Percentiles rank a stretch among this genome's conserved stretches.
These are phyloP conservation scores for Ceratothoa steindachneri DNA, from an alignment of 2,888 invertebrate species.

Conservation along the genomic window DNA sequence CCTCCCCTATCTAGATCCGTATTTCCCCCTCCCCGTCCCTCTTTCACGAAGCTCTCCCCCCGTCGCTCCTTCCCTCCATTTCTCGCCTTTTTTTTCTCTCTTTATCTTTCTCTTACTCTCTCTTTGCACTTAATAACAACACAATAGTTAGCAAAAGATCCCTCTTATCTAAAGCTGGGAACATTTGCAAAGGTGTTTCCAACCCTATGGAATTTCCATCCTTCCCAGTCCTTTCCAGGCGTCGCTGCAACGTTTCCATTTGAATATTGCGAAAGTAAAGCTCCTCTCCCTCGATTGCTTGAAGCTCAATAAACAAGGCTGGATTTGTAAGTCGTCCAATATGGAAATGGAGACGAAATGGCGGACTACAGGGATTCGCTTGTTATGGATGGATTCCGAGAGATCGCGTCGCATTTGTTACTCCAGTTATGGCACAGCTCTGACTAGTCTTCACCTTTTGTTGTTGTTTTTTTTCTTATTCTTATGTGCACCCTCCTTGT, in stretches of 20 bases:
- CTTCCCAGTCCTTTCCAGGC: too few species aligned
- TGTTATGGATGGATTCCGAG: background rate
- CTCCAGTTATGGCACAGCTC: background rate
- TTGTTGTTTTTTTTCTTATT: background rate
- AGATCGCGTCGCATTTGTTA: background rate
- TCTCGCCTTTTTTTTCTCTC: too few species aligned
- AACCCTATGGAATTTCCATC: background rate
- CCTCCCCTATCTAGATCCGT: too few species aligned
- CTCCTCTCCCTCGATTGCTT: background rate
- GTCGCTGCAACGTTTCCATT: background rate
- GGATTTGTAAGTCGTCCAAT: background rate
- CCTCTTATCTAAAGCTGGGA: background rate
- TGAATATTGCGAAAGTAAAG: background rate
- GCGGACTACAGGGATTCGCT: background rate
- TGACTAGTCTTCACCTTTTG: background rate
- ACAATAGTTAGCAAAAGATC: background rate
- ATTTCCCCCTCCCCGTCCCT: too few species aligned
- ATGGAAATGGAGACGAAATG: background rate
- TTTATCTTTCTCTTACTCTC: too few species aligned
- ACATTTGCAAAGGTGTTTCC: background rate
- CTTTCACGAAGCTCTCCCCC: too few species aligned
- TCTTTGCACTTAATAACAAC: background rate
- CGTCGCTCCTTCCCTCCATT: too few species aligned
- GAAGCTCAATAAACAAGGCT: background rate
- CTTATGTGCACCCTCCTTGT: background rate